Evolutionary conservation across 2,113 vertebrate species (phyloP).

Genomic region (Maccullochella peelii): DNA sequence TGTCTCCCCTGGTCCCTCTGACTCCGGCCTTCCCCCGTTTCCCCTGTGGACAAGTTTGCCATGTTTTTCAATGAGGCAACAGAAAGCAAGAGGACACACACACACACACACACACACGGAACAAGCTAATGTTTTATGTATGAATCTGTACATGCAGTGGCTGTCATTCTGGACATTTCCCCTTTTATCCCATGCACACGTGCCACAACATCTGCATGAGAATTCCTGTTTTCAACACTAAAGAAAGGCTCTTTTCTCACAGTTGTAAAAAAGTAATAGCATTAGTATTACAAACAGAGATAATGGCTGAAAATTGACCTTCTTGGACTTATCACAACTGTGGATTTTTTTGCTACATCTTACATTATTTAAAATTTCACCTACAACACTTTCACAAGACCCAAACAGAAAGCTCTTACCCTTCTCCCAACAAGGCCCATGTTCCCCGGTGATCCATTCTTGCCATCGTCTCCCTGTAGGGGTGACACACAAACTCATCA

Average conservation of each 20-base stretch:
- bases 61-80: conserved; percentile 55
- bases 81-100: not conserved
- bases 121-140: conserved; percentile 43
- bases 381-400: not conserved
- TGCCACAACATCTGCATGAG: not conserved
- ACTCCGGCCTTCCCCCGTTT: conserved; percentile 87
- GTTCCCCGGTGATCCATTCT: conserved; percentile 77
- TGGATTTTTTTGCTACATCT: not conserved
- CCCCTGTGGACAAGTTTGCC: conserved; percentile 78
- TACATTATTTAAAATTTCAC: not conserved
- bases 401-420: conserved; percentile 77
- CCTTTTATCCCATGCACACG: not conserved
- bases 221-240: not conserved
- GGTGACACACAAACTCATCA: conserved; percentile 17
- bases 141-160: conserved; percentile 7
- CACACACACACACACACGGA: not conserved
- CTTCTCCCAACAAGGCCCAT: conserved; percentile 83
- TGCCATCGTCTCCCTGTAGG: conserved; percentile 84
- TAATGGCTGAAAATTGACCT: not conserved
- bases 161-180: not conserved
- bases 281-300: not conserved
- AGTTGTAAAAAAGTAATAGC: not conserved
- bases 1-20: conserved; percentile 82
- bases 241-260: not conserved
- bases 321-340: conserved; percentile 3